Conservation (phyloP, 2,888 invertebrate genomes). For the Vesta saturnalis region DNA sequence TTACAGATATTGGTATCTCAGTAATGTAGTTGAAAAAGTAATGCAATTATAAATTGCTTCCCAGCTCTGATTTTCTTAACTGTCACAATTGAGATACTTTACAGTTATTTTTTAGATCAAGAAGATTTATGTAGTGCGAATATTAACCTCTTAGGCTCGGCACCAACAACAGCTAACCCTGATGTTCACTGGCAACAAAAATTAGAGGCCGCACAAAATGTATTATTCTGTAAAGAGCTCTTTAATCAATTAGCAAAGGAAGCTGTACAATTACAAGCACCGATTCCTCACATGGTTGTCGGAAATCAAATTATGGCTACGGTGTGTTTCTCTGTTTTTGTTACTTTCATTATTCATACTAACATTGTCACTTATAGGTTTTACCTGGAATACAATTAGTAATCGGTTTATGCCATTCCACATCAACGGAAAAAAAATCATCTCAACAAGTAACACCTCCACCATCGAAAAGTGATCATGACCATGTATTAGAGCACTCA, state of each 20-base stretch:
- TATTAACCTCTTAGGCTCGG: conserved; percentile 80
- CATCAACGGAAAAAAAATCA: conserved; percentile 69
- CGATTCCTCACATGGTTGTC: conserved; percentile 96
- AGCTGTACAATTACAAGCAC: conserved; percentile 91
- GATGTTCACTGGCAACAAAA: conserved; percentile 95
- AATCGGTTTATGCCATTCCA: conserved; percentile 91
- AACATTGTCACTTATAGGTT: conserved; percentile 66
- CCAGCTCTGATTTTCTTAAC: too few species aligned
- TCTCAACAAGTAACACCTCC: conserved; percentile 56
- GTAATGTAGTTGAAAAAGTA: too few species aligned
- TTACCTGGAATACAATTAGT: conserved; percentile 93
- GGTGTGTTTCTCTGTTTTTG: conserved; percentile 63
- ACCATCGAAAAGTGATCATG: conserved; percentile 78
- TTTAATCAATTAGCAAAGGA: conserved; percentile 95
- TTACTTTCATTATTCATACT: neutral
- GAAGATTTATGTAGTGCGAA: conserved; percentile 89
- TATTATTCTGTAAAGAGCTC: conserved; percentile 95
- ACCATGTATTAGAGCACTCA: conserved; percentile 97
- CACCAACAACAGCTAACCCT: conserved; percentile 75
- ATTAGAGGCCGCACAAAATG: conserved; percentile 96
- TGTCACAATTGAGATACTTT: too few species aligned
- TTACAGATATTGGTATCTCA: too few species aligned
- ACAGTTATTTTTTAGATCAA: conserved; percentile 74
- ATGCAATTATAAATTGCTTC: too few species aligned
- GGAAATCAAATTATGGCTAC: conserved; percentile 97